Evolutionary conservation across 2,888 invertebrate genomes (phyloP).

Genomic region (Lochmaea capreae): DNA sequence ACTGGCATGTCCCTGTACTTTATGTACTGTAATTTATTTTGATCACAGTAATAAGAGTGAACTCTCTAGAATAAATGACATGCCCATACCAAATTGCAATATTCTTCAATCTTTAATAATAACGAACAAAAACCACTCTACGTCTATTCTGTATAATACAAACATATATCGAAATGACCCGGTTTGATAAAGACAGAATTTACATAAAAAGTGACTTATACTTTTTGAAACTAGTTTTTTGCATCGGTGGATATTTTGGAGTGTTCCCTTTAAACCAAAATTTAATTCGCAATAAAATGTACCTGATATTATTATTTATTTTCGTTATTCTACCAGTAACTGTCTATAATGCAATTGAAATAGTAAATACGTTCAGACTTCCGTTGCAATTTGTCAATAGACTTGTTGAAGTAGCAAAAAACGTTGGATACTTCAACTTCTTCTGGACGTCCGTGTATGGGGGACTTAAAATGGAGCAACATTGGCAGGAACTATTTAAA

Average conservation of each 20-base stretch:
- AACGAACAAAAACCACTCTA: too few species aligned
- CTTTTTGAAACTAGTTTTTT: constrained; percentile 1
- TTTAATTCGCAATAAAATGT: background rate
- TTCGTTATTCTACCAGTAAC: background rate
- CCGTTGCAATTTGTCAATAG: background rate
- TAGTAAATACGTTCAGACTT: background rate
- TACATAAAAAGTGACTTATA: constrained; percentile 10
- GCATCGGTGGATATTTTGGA: constrained; percentile 3
- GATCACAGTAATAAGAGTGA: too few species aligned
- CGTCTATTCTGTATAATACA: background rate
- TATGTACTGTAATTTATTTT: too few species aligned
- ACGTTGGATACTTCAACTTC: background rate
- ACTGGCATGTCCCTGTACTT: too few species aligned
- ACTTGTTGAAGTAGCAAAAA: background rate
- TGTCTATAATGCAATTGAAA: background rate
- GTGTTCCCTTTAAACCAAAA: background rate
- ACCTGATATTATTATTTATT: background rate
- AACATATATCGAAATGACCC: background rate
- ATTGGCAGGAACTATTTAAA: background rate
- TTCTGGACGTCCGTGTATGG: background rate
- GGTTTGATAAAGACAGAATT: background rate
- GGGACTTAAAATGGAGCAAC: background rate
- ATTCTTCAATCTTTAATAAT: too few species aligned
- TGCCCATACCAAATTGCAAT: too few species aligned
- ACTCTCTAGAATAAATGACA: too few species aligned